phyloP scores from a whole-genome alignment of 2,113 vertebrate genomes.

The Sebastes schlegelii region DNA sequence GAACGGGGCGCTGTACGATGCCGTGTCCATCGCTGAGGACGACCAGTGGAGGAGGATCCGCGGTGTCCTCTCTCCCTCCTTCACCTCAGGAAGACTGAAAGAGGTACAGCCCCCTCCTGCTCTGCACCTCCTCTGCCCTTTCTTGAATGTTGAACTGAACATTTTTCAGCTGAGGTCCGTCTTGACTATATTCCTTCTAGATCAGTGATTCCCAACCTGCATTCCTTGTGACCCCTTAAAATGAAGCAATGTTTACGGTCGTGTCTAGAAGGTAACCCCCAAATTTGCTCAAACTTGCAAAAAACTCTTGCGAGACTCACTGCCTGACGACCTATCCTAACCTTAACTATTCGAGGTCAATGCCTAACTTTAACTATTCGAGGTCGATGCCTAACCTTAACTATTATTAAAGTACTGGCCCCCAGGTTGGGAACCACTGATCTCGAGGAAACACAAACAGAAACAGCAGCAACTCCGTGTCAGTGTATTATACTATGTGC shows the following conservation, averaged over 20 bases:
- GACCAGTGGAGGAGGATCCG: conserved; percentile 88
- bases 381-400: no score
- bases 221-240: background rate
- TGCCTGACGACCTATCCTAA: no score
- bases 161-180: background rate
- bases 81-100: conserved; percentile 91
- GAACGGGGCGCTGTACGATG: conserved; percentile 64
- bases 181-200: background rate
- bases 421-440: no score
- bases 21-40: conserved; percentile 79
- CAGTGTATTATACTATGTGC: background rate
- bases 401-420: no score
- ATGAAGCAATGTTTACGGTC: background rate
- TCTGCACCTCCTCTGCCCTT: background rate
- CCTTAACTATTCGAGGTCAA: no score
- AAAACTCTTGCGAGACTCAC: no score
- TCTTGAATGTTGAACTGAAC: background rate
- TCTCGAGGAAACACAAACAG: no score
- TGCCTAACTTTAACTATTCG: no score
- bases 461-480: no score
- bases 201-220: no score
- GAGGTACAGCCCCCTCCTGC: conserved; percentile 75
- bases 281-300: no score
- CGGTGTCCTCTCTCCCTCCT: conserved; percentile 86
- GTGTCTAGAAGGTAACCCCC: no score